Evolutionary conservation across 2,113 vertebrate genomes (phyloP).

Genomic region (Danionella cerebrum): DNA sequence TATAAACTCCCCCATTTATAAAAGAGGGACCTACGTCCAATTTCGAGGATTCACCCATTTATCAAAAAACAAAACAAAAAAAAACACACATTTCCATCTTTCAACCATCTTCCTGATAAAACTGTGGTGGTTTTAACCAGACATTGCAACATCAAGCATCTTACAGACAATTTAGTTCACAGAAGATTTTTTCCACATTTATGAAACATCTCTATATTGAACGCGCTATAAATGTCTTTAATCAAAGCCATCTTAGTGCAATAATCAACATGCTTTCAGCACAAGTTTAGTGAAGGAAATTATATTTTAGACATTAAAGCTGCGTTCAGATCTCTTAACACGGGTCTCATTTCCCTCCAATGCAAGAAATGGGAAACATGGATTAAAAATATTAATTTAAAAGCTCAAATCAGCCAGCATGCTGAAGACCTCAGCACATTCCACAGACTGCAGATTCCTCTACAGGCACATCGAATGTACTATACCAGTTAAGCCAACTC

Average conservation of each 20-base stretch:
- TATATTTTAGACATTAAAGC: not conserved
- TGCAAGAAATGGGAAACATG: conserved; percentile 22
- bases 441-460: not conserved
- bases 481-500: too few species aligned
- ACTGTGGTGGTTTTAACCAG: not conserved
- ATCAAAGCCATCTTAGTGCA: conserved; percentile 55
- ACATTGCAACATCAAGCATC: conserved; percentile 9
- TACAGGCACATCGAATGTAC: too few species aligned
- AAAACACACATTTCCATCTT: too few species aligned
- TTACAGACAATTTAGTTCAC: not conserved
- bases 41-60: too few species aligned
- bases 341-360: conserved; percentile 9
- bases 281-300: conserved; percentile 32
- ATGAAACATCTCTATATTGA: conserved; percentile 31
- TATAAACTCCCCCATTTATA: too few species aligned
- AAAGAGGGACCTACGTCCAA: too few species aligned
- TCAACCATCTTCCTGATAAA: conserved; percentile 1
- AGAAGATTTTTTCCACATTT: not conserved
- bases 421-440: too few species aligned
- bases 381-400: not conserved
- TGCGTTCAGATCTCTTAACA: not conserved
- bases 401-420: too few species aligned
- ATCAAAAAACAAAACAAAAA: too few species aligned
- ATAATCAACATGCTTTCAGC: conserved; percentile 51
- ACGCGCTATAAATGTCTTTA: conserved; percentile 41